phyloP scores from a whole-genome alignment of 2,797 vertebrate genomes.

The Mormyrus hasselquistii region DNA sequence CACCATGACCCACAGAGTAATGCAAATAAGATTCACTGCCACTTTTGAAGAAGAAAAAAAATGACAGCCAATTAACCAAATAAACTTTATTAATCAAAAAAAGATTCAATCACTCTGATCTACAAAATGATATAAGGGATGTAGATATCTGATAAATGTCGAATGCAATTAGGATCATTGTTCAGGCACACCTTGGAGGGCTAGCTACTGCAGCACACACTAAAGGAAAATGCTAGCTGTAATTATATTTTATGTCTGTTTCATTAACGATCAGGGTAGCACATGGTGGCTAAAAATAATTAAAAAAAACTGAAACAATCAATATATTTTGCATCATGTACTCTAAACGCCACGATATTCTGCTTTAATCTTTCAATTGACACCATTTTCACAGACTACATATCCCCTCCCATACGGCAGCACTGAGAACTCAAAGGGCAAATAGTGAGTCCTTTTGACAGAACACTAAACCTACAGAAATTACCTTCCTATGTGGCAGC shows the following conservation, averaged over 20 bases:
- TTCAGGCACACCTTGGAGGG: not conserved
- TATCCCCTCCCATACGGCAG: not conserved
- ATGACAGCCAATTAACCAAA: conserved; percentile 13
- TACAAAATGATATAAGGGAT: not conserved
- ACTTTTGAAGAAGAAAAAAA: not conserved
- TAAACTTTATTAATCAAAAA: conserved; percentile 14
- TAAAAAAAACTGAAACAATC: not conserved
- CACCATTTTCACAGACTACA: not conserved
- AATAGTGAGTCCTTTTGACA: not conserved
- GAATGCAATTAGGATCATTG: conserved; percentile 4
- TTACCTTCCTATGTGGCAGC: not conserved
- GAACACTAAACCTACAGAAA: not conserved
- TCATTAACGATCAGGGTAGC: not conserved
- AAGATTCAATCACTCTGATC: conserved; percentile 5
- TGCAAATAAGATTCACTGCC: not conserved
- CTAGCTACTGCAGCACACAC: not conserved
- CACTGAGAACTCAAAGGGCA: not conserved
- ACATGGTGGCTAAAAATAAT: not conserved
- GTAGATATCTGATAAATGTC: conserved; percentile 8
- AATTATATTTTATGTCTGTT: not conserved
- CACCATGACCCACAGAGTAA: conserved; percentile 2
- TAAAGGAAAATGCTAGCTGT: not conserved
- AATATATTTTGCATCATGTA: not conserved
- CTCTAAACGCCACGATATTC: not conserved
- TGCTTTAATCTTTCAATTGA: not conserved